Percentiles rank a stretch among this genome's conserved stretches.
Conservation (phyloP, 2,113 vertebrate genomes). For the Protobothrops flavoviridis region DNA sequence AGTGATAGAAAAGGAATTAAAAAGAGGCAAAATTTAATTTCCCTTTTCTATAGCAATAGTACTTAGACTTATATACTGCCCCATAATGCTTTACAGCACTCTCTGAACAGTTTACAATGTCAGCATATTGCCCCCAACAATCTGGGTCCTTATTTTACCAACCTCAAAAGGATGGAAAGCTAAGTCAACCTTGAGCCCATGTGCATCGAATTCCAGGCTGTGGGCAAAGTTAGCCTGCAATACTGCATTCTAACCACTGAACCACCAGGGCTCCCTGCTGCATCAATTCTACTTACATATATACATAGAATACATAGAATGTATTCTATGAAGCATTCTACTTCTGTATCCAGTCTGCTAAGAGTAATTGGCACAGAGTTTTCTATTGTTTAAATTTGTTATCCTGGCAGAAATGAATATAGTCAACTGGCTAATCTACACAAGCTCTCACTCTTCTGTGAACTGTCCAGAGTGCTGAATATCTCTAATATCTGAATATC, state of each 20-base stretch:
- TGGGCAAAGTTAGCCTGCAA: no score
- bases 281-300: no score
- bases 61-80: not conserved
- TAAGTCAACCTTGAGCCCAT: no score
- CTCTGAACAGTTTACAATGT: not conserved
- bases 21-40: not conserved
- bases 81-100: no score
- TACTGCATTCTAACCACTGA: no score
- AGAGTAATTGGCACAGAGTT: not conserved
- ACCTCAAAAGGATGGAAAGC: not conserved
- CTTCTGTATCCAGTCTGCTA: not conserved
- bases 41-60: not conserved
- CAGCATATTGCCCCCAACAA: not conserved
- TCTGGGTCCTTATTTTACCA: not conserved
- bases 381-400: not conserved
- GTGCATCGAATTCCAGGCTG: no score
- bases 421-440: not conserved
- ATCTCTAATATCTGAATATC: not conserved
- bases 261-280: no score
- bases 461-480: conserved; percentile 2
- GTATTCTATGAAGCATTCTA: not conserved
- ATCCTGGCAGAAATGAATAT: not conserved
- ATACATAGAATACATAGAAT: not conserved
- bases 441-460: not conserved
- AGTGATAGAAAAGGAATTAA: not conserved